Conservation (phyloP, 2,797 vertebrate genomes). For the Pogonophryne albipinna region DNA sequence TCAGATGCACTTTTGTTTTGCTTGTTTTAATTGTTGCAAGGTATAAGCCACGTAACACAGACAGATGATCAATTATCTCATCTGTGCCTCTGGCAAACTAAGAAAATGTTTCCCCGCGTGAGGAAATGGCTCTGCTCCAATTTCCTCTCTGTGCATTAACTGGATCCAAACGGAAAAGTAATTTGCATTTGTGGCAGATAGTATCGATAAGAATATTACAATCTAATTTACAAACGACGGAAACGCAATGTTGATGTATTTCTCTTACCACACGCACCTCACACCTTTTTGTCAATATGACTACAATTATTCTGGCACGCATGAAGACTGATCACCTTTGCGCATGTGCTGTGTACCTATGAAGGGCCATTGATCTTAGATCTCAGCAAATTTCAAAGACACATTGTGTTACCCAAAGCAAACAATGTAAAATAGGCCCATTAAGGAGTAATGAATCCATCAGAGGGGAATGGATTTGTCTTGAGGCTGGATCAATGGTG, state of each 20-base stretch:
- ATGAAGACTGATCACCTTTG: conserved; percentile 71
- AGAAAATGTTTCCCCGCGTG: conserved; percentile 61
- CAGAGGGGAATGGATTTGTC: conserved; percentile 85
- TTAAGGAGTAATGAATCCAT: conserved; percentile 90
- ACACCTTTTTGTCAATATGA: conserved; percentile 57
- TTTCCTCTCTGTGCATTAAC: conserved; percentile 64
- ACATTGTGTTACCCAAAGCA: conserved; percentile 83
- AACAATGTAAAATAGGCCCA: conserved; percentile 90
- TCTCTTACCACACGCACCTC: conserved; percentile 46
- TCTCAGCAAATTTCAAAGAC: conserved; percentile 82
- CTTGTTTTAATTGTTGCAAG: conserved; percentile 52
- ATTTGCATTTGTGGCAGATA: conserved; percentile 59
- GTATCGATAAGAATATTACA: conserved; percentile 47
- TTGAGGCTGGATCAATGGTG: conserved; percentile 83
- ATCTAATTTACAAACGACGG: conserved; percentile 50
- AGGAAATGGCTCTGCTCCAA: conserved; percentile 67
- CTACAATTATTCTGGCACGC: conserved; percentile 39
- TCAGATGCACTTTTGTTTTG: conserved; percentile 47
- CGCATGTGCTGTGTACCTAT: conserved; percentile 57
- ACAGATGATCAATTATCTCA: conserved; percentile 73
- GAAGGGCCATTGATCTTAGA: conserved; percentile 82
- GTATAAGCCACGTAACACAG: conserved; percentile 49
- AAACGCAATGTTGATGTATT: conserved; percentile 48
- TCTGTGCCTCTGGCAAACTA: conserved; percentile 64
- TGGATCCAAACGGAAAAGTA: conserved; percentile 44